Evolutionary conservation across 1,140 invertebrate genomes (phyloP).

Genomic region (Heliconius himera): DNA sequence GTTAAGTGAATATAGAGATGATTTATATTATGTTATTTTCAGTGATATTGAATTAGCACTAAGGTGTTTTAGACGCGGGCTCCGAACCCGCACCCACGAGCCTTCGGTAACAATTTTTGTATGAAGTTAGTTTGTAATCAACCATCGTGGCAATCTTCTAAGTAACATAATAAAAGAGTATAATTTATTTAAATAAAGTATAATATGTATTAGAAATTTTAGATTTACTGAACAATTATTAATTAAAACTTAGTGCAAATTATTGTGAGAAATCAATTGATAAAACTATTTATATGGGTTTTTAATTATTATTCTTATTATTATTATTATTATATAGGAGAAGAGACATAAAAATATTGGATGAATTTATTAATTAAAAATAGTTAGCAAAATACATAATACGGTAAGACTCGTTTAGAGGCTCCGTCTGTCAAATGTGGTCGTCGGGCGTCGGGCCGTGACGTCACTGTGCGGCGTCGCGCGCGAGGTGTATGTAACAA

Average conservation of each 20-base stretch:
- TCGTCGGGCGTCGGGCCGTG: slow-evolving; percentile 26
- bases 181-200: slow-evolving; percentile 81
- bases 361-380: slow-evolving; percentile 82
- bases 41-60: slow-evolving; percentile 78
- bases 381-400: slow-evolving; percentile 81
- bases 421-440: slow-evolving; percentile 72
- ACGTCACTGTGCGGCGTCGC: slow-evolving; percentile 27
- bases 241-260: slow-evolving; percentile 79
- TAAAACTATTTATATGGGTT: slow-evolving; percentile 79
- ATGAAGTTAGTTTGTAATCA: slow-evolving; percentile 80
- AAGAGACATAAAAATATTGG: slow-evolving; percentile 77
- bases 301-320: slow-evolving; percentile 75
- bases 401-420: slow-evolving; percentile 78
- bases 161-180: slow-evolving; percentile 80
- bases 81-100: slow-evolving; percentile 58
- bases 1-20: slow-evolving; percentile 79
- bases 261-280: slow-evolving; percentile 80
- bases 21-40: slow-evolving; percentile 80
- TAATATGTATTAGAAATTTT: slow-evolving; percentile 81
- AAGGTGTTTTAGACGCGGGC: slow-evolving; percentile 68
- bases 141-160: slow-evolving; percentile 78
- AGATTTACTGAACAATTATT: slow-evolving; percentile 75
- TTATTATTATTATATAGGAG: slow-evolving; percentile 80
- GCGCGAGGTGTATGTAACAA: slow-evolving; percentile 52
- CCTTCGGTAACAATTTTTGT: slow-evolving; percentile 73